Conservation (phyloP, 2,113 vertebrate genomes). For the Cyprinodon tularosa region DNA sequence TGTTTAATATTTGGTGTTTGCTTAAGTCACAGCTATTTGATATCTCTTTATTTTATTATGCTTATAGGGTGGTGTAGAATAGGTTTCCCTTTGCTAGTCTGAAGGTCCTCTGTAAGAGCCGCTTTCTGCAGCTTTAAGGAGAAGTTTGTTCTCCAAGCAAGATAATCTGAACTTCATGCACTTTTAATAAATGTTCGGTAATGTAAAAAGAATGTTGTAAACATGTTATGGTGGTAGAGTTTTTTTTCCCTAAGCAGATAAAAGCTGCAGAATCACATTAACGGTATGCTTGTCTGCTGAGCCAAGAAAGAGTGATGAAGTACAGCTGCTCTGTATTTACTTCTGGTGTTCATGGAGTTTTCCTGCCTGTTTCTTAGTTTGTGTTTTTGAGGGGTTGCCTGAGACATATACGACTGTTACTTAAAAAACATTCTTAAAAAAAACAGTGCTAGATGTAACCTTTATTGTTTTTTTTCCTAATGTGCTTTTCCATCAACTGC, state of each 20-base stretch:
- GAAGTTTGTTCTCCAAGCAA: no score
- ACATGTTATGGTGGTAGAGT: not conserved
- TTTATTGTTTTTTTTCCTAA: not conserved
- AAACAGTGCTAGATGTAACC: not conserved
- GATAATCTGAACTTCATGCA: not conserved
- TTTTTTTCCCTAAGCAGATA: not conserved
- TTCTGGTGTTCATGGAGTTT: not conserved
- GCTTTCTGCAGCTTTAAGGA: no score
- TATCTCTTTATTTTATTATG: no score
- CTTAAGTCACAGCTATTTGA: no score
- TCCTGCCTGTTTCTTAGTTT: not conserved
- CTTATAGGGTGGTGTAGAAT: no score
- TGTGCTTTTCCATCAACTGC: not conserved
- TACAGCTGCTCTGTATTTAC: slow-evolving; percentile 1
- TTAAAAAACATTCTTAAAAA: not conserved
- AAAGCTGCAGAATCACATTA: not conserved
- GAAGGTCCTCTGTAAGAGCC: no score
- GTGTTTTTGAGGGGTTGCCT: slow-evolving; percentile 4
- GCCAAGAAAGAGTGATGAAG: not conserved
- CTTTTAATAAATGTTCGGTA: not conserved
- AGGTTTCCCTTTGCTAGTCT: no score
- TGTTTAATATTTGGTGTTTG: no score
- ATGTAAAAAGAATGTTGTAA: not conserved
- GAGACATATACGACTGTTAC: not conserved
- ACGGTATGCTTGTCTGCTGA: not conserved